A percentile compares a stretch with the other conserved stretches of the same genome.
phyloP scores from a whole-genome alignment of 1,140 invertebrate species.

The Hylaeus anthracinus region DNA sequence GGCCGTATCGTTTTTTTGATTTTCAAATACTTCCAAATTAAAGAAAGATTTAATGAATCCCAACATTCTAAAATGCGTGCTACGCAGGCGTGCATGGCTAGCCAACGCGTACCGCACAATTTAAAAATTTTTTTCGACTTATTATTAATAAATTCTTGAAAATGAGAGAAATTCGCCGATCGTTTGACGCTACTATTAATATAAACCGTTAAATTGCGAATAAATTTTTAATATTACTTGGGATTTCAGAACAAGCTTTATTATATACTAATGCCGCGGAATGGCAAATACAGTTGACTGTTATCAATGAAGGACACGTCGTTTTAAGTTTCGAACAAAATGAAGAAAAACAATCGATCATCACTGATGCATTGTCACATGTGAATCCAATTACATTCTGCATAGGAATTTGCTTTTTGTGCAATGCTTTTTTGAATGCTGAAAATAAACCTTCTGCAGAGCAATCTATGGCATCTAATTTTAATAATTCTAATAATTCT shows the following conservation, averaged over 20 bases:
- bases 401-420: not conserved
- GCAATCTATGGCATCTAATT: conserved; percentile 1
- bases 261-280: no score
- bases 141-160: conserved; percentile 1
- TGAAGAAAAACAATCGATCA: no score
- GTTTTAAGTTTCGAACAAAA: no score
- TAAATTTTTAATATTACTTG: no score
- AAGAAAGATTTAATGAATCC: not conserved
- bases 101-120: not conserved
- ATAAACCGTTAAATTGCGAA: not conserved
- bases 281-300: no score
- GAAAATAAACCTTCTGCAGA: conserved; percentile 9
- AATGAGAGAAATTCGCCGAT: not conserved
- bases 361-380: no score
- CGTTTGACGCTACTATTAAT: not conserved
- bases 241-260: no score
- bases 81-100: not conserved
- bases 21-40: not conserved
- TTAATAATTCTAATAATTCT: conserved; percentile 15
- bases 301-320: no score
- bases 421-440: not conserved
- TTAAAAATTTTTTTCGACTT: not conserved
- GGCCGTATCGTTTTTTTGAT: not conserved
- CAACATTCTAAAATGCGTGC: not conserved
- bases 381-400: no score